Percentiles rank a stretch among this genome's conserved stretches.
phyloP scores from a whole-genome alignment of 2,888 invertebrate genomes.

The Calameuta idolon region DNA sequence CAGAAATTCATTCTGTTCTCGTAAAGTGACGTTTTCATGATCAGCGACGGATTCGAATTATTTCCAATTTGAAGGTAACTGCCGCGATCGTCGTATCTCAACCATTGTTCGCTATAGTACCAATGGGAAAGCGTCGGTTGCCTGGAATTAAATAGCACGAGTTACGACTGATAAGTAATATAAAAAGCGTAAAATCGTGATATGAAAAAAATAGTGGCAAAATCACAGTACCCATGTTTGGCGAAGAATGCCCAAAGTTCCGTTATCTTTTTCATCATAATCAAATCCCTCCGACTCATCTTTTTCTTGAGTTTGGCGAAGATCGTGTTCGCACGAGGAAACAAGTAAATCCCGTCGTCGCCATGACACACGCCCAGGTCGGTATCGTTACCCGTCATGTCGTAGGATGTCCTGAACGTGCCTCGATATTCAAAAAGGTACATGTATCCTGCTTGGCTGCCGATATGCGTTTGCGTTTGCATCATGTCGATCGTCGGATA shows the following conservation, averaged over 20 bases:
- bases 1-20: neutral
- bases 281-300: neutral
- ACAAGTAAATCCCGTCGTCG: neutral
- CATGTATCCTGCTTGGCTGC: neutral
- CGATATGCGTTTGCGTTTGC: neutral
- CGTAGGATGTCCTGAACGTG: neutral
- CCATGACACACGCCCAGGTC: neutral
- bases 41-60: neutral
- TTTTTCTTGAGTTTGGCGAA: neutral
- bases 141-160: neutral
- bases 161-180: no score
- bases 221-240: neutral
- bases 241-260: neutral
- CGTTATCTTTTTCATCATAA: neutral
- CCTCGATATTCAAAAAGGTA: neutral
- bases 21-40: neutral
- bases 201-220: no score
- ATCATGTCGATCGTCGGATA: neutral
- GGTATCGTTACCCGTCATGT: neutral
- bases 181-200: no score
- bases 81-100: neutral
- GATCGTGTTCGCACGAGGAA: neutral
- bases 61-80: constrained; percentile 4
- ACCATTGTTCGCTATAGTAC: neutral
- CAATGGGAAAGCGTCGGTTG: neutral